Conservation (phyloP, 1,140 invertebrate species). For the Drosophila burlai region DNA sequence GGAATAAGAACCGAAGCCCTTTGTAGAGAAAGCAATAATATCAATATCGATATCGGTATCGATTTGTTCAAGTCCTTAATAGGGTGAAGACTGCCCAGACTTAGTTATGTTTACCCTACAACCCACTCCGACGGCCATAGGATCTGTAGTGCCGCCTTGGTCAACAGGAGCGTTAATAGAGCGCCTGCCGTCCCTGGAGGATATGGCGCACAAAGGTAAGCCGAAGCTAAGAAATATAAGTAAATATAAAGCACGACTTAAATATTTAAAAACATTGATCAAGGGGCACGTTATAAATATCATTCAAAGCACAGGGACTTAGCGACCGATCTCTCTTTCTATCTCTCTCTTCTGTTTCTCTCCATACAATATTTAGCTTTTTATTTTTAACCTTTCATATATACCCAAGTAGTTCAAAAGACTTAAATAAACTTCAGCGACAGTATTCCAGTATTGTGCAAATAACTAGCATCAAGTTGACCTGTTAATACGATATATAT, state of each 20-base stretch:
- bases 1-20: background rate
- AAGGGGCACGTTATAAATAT: background rate
- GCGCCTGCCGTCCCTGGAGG: slow-evolving; percentile 73
- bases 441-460: background rate
- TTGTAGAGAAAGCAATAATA: background rate
- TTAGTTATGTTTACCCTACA: slow-evolving; percentile 80
- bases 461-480: slow-evolving; percentile 10
- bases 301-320: background rate
- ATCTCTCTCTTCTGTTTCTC: background rate
- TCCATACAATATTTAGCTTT: no score
- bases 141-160: slow-evolving; percentile 75
- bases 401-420: background rate
- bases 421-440: background rate
- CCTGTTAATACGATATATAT: slow-evolving; percentile 34
- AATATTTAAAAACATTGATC: background rate
- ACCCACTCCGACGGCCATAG: slow-evolving; percentile 68
- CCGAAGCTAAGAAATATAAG: background rate
- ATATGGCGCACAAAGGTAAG: slow-evolving; percentile 83
- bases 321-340: background rate
- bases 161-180: slow-evolving; percentile 80
- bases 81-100: background rate
- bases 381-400: no score
- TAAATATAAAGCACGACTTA: background rate
- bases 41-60: background rate
- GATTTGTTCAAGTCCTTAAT: no score